phyloP scores from a whole-genome alignment of 2,113 vertebrate species.

The Eolophus roseicapilla region DNA sequence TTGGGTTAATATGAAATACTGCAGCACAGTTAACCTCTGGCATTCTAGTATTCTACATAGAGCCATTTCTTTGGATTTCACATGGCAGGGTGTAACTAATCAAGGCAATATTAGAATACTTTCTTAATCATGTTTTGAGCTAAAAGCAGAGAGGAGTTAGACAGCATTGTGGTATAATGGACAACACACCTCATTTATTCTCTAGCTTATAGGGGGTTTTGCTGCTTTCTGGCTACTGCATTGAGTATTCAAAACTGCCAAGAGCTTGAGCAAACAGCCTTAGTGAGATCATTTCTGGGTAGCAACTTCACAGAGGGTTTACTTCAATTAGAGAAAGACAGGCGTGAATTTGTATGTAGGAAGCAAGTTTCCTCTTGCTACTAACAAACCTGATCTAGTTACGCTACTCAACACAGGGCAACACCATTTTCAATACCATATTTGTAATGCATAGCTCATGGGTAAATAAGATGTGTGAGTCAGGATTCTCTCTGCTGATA shows the following conservation, averaged over 20 bases:
- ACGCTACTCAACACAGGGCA: neutral
- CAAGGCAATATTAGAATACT: neutral
- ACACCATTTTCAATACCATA: neutral
- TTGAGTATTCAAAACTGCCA: neutral
- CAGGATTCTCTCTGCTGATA: neutral
- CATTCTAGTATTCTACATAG: neutral
- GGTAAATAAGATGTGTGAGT: neutral
- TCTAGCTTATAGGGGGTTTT: neutral
- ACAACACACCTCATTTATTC: neutral
- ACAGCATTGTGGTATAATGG: neutral
- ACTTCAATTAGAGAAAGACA: neutral
- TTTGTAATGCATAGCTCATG: neutral
- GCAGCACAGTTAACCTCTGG: neutral
- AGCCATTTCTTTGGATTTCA: neutral
- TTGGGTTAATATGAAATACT: neutral
- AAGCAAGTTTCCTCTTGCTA: neutral
- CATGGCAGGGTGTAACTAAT: neutral
- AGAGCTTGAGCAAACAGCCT: conserved; percentile 14
- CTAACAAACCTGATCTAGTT: neutral
- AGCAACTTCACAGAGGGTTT: conserved; percentile 35
- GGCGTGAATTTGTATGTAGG: neutral
- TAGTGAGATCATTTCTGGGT: conserved; percentile 29
- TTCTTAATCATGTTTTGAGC: neutral
- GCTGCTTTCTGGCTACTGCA: neutral
- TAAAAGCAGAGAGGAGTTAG: neutral